phyloP scores from a whole-genome alignment of 2,888 invertebrate species.

The Latrodectus elegans region DNA sequence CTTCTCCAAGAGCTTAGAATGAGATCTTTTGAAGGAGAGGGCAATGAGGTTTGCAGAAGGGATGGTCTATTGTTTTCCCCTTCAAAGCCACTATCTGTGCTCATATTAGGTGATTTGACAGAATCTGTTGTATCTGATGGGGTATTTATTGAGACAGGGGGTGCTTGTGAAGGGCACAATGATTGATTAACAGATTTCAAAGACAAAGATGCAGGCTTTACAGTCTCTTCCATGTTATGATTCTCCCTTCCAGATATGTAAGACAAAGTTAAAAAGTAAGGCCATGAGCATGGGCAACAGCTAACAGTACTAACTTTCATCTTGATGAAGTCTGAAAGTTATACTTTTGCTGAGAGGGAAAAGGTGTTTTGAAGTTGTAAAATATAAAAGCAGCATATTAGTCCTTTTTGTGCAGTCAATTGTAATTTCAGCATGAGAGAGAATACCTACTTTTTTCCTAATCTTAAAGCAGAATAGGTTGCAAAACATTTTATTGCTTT shows the following conservation, averaged over 20 bases:
- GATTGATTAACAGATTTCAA: slow-evolving; percentile 55
- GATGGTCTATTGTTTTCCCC: slow-evolving; percentile 69
- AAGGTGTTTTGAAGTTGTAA: slow-evolving; percentile 24
- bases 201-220: slow-evolving; percentile 64
- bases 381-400: slow-evolving; percentile 59
- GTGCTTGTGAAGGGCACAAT: slow-evolving; percentile 53
- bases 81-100: slow-evolving; percentile 70
- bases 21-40: slow-evolving; percentile 63
- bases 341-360: slow-evolving; percentile 28
- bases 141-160: slow-evolving; percentile 58
- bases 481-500: slow-evolving; percentile 52
- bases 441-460: slow-evolving; percentile 58
- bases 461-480: slow-evolving; percentile 60
- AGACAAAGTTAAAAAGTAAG: slow-evolving; percentile 68
- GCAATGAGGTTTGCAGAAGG: slow-evolving; percentile 57
- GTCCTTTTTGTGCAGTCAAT: slow-evolving; percentile 25
- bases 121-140: slow-evolving; percentile 65
- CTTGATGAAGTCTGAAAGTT: slow-evolving; percentile 64
- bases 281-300: slow-evolving; percentile 69
- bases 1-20: slow-evolving; percentile 66
- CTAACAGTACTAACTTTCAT: slow-evolving; percentile 70
- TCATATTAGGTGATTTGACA: slow-evolving; percentile 69
- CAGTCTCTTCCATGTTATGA: slow-evolving; percentile 66
- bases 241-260: slow-evolving; percentile 69
- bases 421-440: slow-evolving; percentile 55